Evolutionary conservation across 2,113 vertebrate genomes (phyloP).

Genomic region (Zosterops hypoxanthus): DNA sequence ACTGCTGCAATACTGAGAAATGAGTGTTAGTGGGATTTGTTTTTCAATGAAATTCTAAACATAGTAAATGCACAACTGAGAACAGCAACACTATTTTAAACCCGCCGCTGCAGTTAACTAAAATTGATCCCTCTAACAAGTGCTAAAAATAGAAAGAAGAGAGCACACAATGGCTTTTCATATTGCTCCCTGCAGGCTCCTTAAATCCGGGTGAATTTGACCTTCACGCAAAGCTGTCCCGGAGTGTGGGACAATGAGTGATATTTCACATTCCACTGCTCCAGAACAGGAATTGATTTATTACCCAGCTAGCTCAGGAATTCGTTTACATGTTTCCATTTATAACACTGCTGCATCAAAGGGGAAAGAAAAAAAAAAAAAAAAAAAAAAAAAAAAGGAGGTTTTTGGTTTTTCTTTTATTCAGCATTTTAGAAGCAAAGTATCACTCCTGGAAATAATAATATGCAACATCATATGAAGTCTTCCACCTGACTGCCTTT

Average conservation of each 20-base stretch:
- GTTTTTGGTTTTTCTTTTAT: conserved; percentile 22
- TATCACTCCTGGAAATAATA: neutral
- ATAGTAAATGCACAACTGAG: conserved; percentile 56
- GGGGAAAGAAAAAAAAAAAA: neutral
- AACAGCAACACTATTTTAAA: conserved; percentile 66
- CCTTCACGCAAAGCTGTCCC: conserved; percentile 65
- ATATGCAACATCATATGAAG: neutral
- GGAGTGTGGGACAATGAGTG: conserved; percentile 58
- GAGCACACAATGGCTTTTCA: conserved; percentile 68
- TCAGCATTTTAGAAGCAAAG: conserved; percentile 27
- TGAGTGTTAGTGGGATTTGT: neutral
- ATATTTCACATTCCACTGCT: conserved; percentile 55
- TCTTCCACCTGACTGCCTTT: neutral
- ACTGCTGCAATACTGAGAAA: neutral
- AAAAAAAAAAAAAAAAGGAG: neutral
- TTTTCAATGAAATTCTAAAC: conserved; percentile 65
- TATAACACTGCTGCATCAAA: conserved; percentile 48
- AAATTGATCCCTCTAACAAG: conserved; percentile 73
- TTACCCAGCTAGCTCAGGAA: neutral
- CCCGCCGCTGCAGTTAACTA: conserved; percentile 71
- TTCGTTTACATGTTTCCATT: conserved; percentile 51
- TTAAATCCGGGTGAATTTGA: conserved; percentile 59
- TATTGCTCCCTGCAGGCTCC: conserved; percentile 70
- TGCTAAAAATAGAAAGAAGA: conserved; percentile 74
- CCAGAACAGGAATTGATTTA: conserved; percentile 59